Evolutionary conservation across 2,797 vertebrate genomes (phyloP), one percentile per base, ranked within the genome.

Genomic region (Smutsia gigantea): DNA sequence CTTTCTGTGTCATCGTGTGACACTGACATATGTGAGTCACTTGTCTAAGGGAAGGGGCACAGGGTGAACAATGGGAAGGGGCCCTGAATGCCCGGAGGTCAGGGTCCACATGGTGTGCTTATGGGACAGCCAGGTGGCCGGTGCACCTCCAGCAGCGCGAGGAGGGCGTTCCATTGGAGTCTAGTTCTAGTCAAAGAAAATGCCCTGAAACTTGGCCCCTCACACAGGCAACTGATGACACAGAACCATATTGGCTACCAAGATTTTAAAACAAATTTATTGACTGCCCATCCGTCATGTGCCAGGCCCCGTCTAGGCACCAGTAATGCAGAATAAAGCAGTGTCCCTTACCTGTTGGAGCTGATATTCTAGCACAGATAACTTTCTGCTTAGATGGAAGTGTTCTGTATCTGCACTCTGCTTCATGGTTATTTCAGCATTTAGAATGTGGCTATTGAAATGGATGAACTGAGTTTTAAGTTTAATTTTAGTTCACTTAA

Each of bases 231-330:
- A 10, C 7, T 3, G 29, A 10, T n/a, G 21, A 18, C 31, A 12
- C 1, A 1, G 1, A 11, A 68, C 42, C 17, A 0, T 5, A 1
- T 4, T 69, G 64, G 13, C 63, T 25, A 12, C 78, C 15, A 14
- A 42, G 19, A 15, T 59, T 61, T 75, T 4, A 57, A 69, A 63
- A 63, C 12, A 57, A 25, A 4, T 29, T 1, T 59, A 34, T 14
- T 31, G 5, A 8, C 2, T 21, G 2, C 15, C 0, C 14, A 7
- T 8, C 2, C 1, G 0, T 64, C n/a, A 0, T 0, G 2, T 29
- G 23, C 53, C 39, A 25, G 49, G 29, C 2, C 39, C n/a, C 1
- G 0, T 27, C 0, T 8, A 10, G 68, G 53, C 39, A 10, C 66
- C 64, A 17, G 59, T 29, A 39, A 31, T 17, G 2, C 53, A 42